Evolutionary conservation across 2,113 vertebrate genomes (phyloP).

Genomic region (Scomber colias): DNA sequence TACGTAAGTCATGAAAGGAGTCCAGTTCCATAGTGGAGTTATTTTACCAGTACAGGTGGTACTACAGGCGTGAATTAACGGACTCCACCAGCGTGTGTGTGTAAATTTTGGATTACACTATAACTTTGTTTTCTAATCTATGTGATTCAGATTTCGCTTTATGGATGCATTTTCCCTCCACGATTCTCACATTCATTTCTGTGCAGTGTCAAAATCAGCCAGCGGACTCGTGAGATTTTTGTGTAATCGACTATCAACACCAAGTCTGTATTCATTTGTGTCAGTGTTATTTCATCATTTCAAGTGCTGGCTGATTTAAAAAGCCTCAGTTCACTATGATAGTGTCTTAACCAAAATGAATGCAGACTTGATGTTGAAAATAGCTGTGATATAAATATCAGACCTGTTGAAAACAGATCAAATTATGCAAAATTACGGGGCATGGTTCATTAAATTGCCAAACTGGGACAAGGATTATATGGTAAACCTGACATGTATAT

Average conservation of each 20-base stretch:
- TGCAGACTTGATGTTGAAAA: neutral
- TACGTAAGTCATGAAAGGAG: constrained; percentile 18
- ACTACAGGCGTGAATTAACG: neutral
- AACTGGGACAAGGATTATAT: no score
- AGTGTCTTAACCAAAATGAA: no score
- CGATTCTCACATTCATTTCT: neutral
- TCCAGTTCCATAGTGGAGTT: constrained; percentile 27
- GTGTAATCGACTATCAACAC: constrained; percentile 4
- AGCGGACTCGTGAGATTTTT: neutral
- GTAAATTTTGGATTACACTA: neutral
- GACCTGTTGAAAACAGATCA: neutral
- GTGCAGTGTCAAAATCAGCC: neutral
- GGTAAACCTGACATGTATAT: no score
- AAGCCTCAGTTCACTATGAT: neutral
- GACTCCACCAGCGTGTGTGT: neutral
- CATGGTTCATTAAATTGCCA: no score
- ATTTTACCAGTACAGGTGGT: constrained; percentile 6
- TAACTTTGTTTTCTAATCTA: neutral
- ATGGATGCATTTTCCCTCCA: neutral
- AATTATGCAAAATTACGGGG: neutral
- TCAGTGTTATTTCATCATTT: neutral
- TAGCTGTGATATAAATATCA: no score
- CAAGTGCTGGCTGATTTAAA: neutral
- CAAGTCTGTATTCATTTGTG: constrained; percentile 11
- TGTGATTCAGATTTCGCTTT: neutral